Conservation (phyloP, 2,113 vertebrate genomes). For the Microcebus lehilahytsara region DNA sequence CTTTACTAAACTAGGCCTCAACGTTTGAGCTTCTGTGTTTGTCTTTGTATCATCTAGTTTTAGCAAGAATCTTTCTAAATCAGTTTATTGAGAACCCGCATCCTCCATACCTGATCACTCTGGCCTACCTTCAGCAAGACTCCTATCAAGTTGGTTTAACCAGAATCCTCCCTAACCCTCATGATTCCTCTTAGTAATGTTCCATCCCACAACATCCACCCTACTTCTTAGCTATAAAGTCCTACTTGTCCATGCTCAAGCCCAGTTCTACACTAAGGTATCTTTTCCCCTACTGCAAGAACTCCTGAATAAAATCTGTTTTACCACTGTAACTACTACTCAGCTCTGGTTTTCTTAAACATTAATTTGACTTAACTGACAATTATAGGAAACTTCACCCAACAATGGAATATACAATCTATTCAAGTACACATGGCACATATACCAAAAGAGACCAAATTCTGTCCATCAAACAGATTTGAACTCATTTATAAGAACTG, state of each 20-base stretch:
- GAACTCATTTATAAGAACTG: not conserved
- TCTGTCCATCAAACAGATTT: not conserved
- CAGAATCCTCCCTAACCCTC: not conserved
- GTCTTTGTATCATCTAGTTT: not conserved
- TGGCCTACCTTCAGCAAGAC: not conserved
- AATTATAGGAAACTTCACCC: not conserved
- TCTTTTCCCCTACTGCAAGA: not conserved
- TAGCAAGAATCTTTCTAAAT: not conserved
- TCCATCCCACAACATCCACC: not conserved
- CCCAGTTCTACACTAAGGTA: not conserved
- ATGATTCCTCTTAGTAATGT: not conserved
- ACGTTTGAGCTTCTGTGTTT: not conserved
- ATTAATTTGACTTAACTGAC: not conserved
- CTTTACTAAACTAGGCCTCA: not conserved
- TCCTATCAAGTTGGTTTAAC: not conserved
- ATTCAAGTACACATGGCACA: not conserved
- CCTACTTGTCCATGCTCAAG: not conserved
- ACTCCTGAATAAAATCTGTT: not conserved
- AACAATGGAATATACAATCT: not conserved
- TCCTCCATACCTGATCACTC: not conserved
- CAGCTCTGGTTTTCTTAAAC: not conserved
- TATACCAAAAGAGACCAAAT: not conserved
- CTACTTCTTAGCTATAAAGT: not conserved
- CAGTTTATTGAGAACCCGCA: not conserved
- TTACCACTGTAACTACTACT: not conserved